phyloP scores from a whole-genome alignment of 2,888 invertebrate species.

The Dynastes hyllus region DNA sequence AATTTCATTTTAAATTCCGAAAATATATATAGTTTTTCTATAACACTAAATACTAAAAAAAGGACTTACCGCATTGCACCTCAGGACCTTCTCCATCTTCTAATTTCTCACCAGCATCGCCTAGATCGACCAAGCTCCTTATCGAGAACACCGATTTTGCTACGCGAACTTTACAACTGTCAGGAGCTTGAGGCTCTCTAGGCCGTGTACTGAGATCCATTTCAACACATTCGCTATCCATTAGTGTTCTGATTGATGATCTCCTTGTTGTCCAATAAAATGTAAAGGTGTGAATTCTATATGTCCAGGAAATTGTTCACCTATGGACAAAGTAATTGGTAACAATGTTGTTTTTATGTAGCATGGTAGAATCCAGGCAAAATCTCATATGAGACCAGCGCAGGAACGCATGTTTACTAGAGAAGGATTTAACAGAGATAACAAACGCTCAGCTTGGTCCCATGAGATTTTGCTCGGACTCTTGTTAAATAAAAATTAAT shows the following conservation, averaged over 20 bases:
- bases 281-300: no score
- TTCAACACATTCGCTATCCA: conserved; percentile 62
- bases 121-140: conserved; percentile 74
- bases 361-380: no score
- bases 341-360: background rate
- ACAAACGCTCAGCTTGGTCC: no score
- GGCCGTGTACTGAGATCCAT: conserved; percentile 74
- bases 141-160: conserved; percentile 77
- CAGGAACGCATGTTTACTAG: no score
- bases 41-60: background rate
- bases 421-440: no score
- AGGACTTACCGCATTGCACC: conserved; percentile 55
- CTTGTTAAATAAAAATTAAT: no score
- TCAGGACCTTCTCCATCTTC: conserved; percentile 44
- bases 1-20: no score
- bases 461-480: no score
- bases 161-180: conserved; percentile 72
- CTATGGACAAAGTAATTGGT: background rate
- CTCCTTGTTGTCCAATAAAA: background rate
- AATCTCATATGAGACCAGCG: no score
- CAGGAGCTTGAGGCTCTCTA: conserved; percentile 66
- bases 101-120: conserved; percentile 67
- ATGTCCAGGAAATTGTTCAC: background rate
- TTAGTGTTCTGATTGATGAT: conserved; percentile 15
- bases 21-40: no score